These are phyloP conservation scores for Rhabdophis nuchalis DNA, from an alignment of 2,797 vertebrate genomes.

Conservation along the genomic window DNA sequence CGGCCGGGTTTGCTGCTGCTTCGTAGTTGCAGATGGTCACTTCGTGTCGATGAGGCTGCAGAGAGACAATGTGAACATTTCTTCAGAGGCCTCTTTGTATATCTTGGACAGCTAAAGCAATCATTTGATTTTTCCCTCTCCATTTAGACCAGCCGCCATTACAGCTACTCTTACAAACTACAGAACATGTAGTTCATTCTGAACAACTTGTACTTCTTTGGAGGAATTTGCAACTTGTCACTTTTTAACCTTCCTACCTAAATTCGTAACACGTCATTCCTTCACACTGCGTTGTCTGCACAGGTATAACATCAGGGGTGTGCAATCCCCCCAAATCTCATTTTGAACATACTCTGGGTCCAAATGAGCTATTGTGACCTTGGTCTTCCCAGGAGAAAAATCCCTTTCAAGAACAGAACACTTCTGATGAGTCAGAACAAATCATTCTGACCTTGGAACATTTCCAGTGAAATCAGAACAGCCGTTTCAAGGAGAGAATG, in stretches of 20 bases:
- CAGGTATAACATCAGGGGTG: background rate
- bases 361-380: background rate
- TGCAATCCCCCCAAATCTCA: background rate
- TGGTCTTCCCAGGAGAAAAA: background rate
- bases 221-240: background rate
- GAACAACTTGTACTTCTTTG: background rate
- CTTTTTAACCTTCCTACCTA: background rate
- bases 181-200: background rate
- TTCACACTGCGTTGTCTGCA: background rate
- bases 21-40: constrained; percentile 98
- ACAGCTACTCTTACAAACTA: background rate
- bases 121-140: background rate
- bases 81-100: background rate
- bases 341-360: background rate
- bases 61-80: background rate
- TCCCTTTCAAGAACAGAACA: background rate
- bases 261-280: background rate
- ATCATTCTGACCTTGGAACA: background rate
- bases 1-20: constrained; percentile 88
- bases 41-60: constrained; percentile 87
- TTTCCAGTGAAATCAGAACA: background rate
- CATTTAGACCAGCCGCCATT: background rate
- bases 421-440: background rate
- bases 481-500: background rate
- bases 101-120: background rate